Evolutionary conservation across 2,113 vertebrate species (phyloP), one percentile per base, ranked within the genome.

Genomic region (Ammospiza caudacuta): DNA sequence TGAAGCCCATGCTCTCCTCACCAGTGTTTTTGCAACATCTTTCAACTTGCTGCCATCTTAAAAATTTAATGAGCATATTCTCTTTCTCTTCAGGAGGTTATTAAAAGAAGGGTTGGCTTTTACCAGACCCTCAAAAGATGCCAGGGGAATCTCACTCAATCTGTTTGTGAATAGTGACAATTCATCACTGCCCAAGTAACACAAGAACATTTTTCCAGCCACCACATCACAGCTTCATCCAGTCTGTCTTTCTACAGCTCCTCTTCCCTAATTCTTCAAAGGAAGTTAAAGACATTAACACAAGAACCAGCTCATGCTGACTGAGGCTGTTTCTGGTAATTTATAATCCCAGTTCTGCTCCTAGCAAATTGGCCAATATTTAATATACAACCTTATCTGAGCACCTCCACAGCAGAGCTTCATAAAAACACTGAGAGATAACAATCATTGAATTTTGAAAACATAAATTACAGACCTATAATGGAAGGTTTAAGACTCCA

Each of bases 391-490:
- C 86, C 57, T 73, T 75, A 86, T 78, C 83, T 43, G 47, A 87
- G 72, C 46, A 86, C 68, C 69, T 90, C 58, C 73, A 79, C 27
- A 41, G 64, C 69, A 95, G 39, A 94, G 80, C 77, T 94, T 85
- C 70, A 72, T 78, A 89, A 95, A 92, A 88, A 66, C 78, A 69
- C 64, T 43, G 68, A 72, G 83, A 85, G 82, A 93, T 91, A 92
- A 94, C 78, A 92, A 96, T 72, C 22, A 17, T 9, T 88, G 93
- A 62, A 82, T 70, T 91, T 69, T 86, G 64, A 64, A 89, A 82
- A 72, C 39, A 85, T 96, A 95, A 96, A 95, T 95, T 94, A 94
- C 43, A 87, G 68, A 81, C 62, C 47, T 55, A 31, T 85, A 95
- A 94, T 29, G 0, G 74, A 67, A 94, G 54, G 54, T 89, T 89